Evolutionary conservation across 1,140 invertebrate species (phyloP).

Genomic region (Danaus melanippus): DNA sequence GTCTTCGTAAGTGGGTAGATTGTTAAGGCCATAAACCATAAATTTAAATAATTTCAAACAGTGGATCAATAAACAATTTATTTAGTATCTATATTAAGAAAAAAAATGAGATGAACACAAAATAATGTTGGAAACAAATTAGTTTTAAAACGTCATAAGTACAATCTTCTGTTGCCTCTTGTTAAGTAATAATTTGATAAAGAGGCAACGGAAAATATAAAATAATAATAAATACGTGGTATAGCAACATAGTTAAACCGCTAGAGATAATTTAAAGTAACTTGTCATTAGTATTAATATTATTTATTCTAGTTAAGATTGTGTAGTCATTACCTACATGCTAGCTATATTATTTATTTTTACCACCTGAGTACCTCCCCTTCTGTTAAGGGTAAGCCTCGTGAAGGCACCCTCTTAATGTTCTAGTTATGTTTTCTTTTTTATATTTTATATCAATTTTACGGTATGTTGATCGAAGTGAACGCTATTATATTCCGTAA

Average conservation of each 20-base stretch:
- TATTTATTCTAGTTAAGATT: slow-evolving; percentile 64
- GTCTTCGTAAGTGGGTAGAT: too few species aligned
- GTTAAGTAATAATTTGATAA: slow-evolving; percentile 44
- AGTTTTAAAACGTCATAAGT: slow-evolving; percentile 44
- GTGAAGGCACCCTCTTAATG: slow-evolving; percentile 16
- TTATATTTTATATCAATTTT: slow-evolving; percentile 18
- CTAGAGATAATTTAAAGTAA: slow-evolving; percentile 65
- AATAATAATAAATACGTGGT: slow-evolving; percentile 28
- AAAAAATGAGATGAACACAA: too few species aligned
- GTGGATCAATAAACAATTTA: background rate
- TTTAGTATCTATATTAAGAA: too few species aligned
- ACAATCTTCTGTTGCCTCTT: slow-evolving; percentile 69
- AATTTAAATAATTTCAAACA: slow-evolving; percentile 5
- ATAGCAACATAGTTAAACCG: slow-evolving; percentile 61
- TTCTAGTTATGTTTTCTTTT: slow-evolving; percentile 35
- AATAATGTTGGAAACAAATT: slow-evolving; percentile 17
- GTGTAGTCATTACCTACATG: slow-evolving; percentile 48
- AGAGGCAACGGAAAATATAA: slow-evolving; percentile 67
- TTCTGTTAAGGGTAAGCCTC: slow-evolving; percentile 23
- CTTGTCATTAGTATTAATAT: slow-evolving; percentile 71
- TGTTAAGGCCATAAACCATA: background rate
- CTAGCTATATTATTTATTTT: slow-evolving; percentile 59
- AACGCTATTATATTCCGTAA: slow-evolving; percentile 9
- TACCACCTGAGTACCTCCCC: slow-evolving; percentile 69
- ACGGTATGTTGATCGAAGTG: slow-evolving; percentile 18